These are phyloP conservation scores for Lanistes nyassanus DNA, from an alignment of 1,140 invertebrate genomes.

Conservation along the genomic window DNA sequence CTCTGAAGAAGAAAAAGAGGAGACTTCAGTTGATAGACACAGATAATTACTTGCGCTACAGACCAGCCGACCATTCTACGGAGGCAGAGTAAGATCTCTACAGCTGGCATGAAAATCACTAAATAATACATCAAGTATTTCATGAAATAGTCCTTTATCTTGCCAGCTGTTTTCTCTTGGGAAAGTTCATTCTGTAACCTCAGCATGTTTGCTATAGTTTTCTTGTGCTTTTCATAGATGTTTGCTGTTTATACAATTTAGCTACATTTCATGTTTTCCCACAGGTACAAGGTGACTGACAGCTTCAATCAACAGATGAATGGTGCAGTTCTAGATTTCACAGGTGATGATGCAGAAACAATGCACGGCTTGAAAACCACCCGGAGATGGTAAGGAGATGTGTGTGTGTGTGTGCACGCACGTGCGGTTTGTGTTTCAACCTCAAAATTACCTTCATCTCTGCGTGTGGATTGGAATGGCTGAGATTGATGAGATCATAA, in stretches of 20 bases:
- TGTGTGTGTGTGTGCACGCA: too few relatives aligned
- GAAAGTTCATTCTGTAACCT: too few relatives aligned
- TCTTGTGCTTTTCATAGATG: too few relatives aligned
- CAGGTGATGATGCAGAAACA: constrained; percentile 79
- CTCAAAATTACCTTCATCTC: too few relatives aligned
- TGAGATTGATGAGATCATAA: too few relatives aligned
- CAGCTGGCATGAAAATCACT: too few relatives aligned
- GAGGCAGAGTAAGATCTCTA: constrained; percentile 80
- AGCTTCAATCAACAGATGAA: constrained; percentile 80
- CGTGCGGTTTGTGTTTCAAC: too few relatives aligned
- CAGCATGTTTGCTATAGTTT: background rate
- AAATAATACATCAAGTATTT: too few relatives aligned
- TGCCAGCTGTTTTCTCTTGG: constrained; percentile 64
- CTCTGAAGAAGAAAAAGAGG: constrained; percentile 4
- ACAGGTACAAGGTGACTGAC: constrained; percentile 53
- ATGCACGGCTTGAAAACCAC: constrained; percentile 72
- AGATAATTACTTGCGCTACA: constrained; percentile 89
- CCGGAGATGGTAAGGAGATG: constrained; percentile 75
- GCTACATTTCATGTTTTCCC: constrained; percentile 20
- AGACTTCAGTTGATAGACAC: constrained; percentile 68
- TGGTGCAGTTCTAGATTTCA: constrained; percentile 81
- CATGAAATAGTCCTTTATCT: too few relatives aligned
- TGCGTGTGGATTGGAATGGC: too few relatives aligned
- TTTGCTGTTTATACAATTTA: background rate
- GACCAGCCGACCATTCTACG: constrained; percentile 84